Conservation (phyloP, 2,888 invertebrate genomes). For the Caenorhabditis drosophilae region DNA sequence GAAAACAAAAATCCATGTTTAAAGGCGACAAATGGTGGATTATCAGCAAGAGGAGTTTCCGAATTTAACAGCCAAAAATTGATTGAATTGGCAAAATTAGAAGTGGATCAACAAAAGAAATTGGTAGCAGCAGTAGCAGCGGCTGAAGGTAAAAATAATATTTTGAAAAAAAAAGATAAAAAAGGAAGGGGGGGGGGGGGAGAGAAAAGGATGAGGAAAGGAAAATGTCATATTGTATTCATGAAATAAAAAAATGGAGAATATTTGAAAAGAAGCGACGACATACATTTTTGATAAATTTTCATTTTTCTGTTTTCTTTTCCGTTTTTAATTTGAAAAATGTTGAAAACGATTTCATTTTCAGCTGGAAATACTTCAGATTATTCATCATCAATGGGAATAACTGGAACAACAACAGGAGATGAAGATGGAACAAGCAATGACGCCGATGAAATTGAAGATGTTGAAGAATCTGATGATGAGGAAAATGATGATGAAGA, state of each 20-base stretch:
- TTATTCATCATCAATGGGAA: constrained; percentile 50
- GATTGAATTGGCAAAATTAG: constrained; percentile 49
- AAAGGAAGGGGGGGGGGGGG: not conserved
- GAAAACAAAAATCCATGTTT: too few species aligned
- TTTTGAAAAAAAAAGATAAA: not conserved
- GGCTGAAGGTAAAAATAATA: constrained; percentile 64
- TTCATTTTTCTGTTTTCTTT: not conserved
- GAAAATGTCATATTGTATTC: constrained; percentile 4
- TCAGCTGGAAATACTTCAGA: constrained; percentile 39
- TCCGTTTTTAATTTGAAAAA: constrained; percentile 7
- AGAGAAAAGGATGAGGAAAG: not conserved
- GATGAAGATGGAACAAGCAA: constrained; percentile 64
- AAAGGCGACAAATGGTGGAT: not conserved
- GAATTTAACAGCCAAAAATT: constrained; percentile 36
- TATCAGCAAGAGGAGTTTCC: constrained; percentile 4
- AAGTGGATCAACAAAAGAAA: constrained; percentile 52
- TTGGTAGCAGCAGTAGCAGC: constrained; percentile 44
- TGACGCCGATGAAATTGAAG: constrained; percentile 41
- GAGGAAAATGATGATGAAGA: constrained; percentile 70
- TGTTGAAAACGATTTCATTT: constrained; percentile 5
- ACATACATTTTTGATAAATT: not conserved
- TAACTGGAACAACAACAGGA: constrained; percentile 21
- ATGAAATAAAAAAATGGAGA: too few species aligned
- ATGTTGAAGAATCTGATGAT: constrained; percentile 24
- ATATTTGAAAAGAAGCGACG: not conserved